These are phyloP conservation scores for Papilio polytes DNA, from an alignment of 1,140 invertebrate genomes.

Conservation along the genomic window DNA sequence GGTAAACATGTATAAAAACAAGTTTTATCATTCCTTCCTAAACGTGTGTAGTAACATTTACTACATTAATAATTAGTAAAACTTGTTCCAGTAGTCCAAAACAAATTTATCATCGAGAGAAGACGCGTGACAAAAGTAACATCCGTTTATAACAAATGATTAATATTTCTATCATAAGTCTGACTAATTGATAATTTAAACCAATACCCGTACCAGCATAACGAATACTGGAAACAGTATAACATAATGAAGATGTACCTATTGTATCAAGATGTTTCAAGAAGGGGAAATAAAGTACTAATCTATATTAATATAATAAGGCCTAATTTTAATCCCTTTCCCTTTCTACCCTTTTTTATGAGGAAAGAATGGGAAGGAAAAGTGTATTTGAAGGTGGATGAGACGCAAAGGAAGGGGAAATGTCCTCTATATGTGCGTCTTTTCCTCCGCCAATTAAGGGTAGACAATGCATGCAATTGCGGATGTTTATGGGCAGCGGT, in stretches of 20 bases:
- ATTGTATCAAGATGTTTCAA: conserved; percentile 13
- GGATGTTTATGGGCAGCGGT: too few species aligned
- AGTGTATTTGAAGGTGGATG: too few species aligned
- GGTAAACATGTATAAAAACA: background rate
- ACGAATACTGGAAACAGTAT: conserved; percentile 43
- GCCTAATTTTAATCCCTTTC: too few species aligned
- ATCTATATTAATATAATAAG: too few species aligned
- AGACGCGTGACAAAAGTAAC: conserved; percentile 6
- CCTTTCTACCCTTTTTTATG: too few species aligned
- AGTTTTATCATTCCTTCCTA: background rate
- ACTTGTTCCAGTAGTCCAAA: background rate
- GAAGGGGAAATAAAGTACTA: conserved; percentile 3
- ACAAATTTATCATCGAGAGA: conserved; percentile 9
- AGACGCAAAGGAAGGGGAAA: too few species aligned
- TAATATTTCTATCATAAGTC: conserved; percentile 43
- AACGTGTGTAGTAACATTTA: background rate
- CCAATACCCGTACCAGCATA: conserved; percentile 55
- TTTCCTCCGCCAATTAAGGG: too few species aligned
- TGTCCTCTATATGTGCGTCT: too few species aligned
- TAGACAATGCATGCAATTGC: too few species aligned
- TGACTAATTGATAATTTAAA: conserved; percentile 53
- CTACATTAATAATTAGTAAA: background rate
- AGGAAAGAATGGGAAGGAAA: too few species aligned
- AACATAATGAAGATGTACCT: conserved; percentile 40
- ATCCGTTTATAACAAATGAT: conserved; percentile 30